phyloP scores from a whole-genome alignment of 2,797 vertebrate genomes.

The Liasis olivaceus region DNA sequence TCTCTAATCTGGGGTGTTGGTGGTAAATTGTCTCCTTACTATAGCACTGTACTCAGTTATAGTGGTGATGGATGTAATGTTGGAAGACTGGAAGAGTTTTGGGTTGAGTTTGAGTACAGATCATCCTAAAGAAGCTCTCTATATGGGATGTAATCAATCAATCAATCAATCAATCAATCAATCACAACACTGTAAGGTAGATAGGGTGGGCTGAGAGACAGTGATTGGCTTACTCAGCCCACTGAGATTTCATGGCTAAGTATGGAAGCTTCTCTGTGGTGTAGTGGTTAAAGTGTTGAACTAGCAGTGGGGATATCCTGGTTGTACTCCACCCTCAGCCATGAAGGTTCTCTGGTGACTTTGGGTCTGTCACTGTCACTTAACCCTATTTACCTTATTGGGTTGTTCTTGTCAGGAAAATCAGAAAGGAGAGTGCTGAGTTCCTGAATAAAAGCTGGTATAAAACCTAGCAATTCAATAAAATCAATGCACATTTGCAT shows the following conservation, averaged over 20 bases:
- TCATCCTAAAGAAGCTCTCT: not conserved
- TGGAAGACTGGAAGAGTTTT: not conserved
- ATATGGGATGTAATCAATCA: no score
- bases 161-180: not conserved
- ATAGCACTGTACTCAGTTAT: not conserved
- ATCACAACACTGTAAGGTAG: not conserved
- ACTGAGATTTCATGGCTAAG: not conserved
- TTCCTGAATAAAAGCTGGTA: not conserved
- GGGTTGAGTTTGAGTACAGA: not conserved
- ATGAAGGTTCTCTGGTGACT: not conserved
- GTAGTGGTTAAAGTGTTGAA: not conserved
- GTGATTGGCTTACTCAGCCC: not conserved
- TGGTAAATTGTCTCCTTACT: not conserved
- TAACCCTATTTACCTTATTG: not conserved
- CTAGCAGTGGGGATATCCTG: not conserved
- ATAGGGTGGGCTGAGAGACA: not conserved
- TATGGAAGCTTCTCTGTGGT: not conserved
- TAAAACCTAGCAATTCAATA: not conserved
- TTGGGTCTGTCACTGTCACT: not conserved
- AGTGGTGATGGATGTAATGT: not conserved
- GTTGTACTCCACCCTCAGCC: not conserved
- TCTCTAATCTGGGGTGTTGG: no score
- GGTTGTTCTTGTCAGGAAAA: not conserved
- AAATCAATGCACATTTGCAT: not conserved
- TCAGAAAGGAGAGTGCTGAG: not conserved